phyloP scores from a whole-genome alignment of 2,797 vertebrate species.

The Poecilia picta region DNA sequence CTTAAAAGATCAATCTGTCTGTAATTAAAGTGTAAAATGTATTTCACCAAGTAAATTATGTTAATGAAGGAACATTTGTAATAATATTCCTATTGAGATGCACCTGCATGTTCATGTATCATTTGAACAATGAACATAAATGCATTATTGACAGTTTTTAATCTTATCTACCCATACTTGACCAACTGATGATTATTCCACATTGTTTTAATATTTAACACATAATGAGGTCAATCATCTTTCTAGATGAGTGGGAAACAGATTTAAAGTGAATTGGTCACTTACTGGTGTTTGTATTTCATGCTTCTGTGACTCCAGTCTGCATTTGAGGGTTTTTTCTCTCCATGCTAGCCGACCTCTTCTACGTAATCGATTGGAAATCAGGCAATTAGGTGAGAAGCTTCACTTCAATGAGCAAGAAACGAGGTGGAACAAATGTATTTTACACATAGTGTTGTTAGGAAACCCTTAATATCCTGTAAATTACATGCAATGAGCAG shows the following conservation, averaged over 20 bases:
- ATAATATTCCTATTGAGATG: not conserved
- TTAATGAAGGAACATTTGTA: not conserved
- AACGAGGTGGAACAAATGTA: not conserved
- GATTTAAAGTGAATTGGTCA: conserved; percentile 6
- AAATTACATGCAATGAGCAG: not conserved
- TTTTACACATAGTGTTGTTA: not conserved
- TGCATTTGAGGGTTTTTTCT: conserved; percentile 28
- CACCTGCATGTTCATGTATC: not conserved
- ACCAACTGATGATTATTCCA: not conserved
- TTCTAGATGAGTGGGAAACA: not conserved
- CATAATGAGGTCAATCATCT: not conserved
- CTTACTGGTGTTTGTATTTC: conserved; percentile 42
- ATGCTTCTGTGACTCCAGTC: conserved; percentile 33
- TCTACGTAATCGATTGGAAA: conserved; percentile 31
- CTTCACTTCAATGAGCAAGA: conserved; percentile 6
- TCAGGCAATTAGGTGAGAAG: not conserved
- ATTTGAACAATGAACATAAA: not conserved
- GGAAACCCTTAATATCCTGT: not conserved
- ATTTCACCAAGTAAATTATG: not conserved
- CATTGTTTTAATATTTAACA: not conserved
- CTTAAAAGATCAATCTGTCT: not conserved
- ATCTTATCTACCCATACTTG: too few species aligned
- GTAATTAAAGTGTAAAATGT: not conserved
- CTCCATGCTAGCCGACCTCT: conserved; percentile 21
- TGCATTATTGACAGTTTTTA: not conserved